These are phyloP conservation scores for Clistopyga incitator DNA, from an alignment of 2,888 invertebrate species.

Conservation along the genomic window DNA sequence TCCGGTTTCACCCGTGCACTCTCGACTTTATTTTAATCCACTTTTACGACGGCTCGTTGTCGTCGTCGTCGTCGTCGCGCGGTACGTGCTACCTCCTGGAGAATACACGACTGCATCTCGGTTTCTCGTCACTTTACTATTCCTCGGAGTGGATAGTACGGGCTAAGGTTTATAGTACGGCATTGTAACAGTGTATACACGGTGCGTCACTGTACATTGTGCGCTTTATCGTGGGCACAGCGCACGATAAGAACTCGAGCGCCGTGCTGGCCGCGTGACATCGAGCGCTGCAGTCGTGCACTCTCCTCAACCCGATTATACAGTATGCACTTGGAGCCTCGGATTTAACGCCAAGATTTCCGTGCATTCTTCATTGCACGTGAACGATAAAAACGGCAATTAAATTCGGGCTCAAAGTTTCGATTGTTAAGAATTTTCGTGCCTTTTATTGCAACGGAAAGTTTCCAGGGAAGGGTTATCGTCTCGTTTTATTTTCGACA, in stretches of 20 bases:
- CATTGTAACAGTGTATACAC: slow-evolving; percentile 13
- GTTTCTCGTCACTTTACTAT: slow-evolving; percentile 12
- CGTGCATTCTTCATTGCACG: slow-evolving; percentile 4
- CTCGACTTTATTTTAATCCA: slow-evolving; percentile 52
- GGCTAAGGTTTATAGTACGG: not conserved
- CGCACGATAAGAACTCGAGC: slow-evolving; percentile 52
- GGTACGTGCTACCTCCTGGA: not conserved
- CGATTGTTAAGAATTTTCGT: not conserved
- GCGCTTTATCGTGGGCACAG: slow-evolving; percentile 58
- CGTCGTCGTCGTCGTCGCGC: slow-evolving; percentile 1
- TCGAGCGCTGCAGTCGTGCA: slow-evolving; percentile 24
- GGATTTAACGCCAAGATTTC: slow-evolving; percentile 28
- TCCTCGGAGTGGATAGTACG: slow-evolving; percentile 18
- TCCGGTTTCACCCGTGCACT: slow-evolving; percentile 47
- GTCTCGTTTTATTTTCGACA: slow-evolving; percentile 1
- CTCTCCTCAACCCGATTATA: slow-evolving; percentile 47
- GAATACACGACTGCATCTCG: slow-evolving; percentile 18
- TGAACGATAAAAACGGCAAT: not conserved
- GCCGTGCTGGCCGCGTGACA: slow-evolving; percentile 60
- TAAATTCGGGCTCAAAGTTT: slow-evolving; percentile 8
- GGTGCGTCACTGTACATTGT: slow-evolving; percentile 24
- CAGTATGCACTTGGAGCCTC: slow-evolving; percentile 51
- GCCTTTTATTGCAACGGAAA: slow-evolving; percentile 21
- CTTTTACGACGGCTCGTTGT: slow-evolving; percentile 46
- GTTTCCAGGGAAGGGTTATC: slow-evolving; percentile 50